A percentile compares a stretch with the other conserved stretches of the same genome.
Conservation (phyloP, 2,113 vertebrate species). For the Channa argus region DNA sequence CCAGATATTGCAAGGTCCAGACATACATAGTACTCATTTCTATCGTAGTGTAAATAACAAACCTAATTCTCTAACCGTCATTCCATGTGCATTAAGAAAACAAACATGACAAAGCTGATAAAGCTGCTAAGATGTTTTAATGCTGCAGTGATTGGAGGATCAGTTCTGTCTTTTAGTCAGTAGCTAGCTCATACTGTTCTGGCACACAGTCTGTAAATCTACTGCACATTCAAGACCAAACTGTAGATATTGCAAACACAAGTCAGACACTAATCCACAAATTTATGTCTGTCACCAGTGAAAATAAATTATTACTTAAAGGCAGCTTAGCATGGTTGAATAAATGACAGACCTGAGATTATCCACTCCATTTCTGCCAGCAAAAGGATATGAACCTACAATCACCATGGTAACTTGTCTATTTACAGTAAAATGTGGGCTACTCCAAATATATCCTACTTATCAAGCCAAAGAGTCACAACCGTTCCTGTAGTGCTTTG, state of each 20-base stretch:
- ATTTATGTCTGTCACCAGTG: background rate
- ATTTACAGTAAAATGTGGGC: slow-evolving; percentile 65
- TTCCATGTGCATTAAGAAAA: background rate
- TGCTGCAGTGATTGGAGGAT: slow-evolving; percentile 36
- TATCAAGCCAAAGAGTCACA: slow-evolving; percentile 17
- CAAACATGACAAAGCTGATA: slow-evolving; percentile 42
- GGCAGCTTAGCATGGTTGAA: slow-evolving; percentile 6
- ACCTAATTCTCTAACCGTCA: background rate
- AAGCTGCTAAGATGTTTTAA: slow-evolving; percentile 32
- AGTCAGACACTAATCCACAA: background rate
- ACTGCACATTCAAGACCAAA: slow-evolving; percentile 14
- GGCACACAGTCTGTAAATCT: background rate
- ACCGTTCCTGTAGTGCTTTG: background rate
- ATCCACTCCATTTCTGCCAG: background rate
- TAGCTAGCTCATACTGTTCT: no score
- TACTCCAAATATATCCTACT: slow-evolving; percentile 21
- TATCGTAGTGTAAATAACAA: slow-evolving; percentile 4
- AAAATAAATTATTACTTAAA: slow-evolving; percentile 10
- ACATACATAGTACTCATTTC: background rate
- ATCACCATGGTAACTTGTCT: slow-evolving; percentile 74
- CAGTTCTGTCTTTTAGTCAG: slow-evolving; percentile 21
- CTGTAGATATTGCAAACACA: background rate
- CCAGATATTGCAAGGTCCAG: slow-evolving; percentile 25
- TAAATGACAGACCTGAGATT: slow-evolving; percentile 37
- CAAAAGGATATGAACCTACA: slow-evolving; percentile 33